phyloP scores from a whole-genome alignment of 2,113 vertebrate species.

The Gymnarchus niloticus region DNA sequence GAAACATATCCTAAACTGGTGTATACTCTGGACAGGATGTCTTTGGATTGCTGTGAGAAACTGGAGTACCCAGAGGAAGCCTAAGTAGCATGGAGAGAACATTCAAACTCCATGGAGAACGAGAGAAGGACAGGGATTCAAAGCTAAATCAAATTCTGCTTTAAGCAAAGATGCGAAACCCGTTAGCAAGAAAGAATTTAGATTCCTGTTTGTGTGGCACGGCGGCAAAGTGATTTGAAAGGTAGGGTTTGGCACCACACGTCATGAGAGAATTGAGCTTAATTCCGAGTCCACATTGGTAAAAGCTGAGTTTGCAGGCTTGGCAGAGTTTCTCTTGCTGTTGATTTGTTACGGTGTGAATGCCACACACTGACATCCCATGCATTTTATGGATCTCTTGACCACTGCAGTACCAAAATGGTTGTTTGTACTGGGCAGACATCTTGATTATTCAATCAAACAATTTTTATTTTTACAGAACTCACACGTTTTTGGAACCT shows the following conservation, averaged over 20 bases:
- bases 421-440: neutral
- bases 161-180: no score
- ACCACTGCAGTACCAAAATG: neutral
- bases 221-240: neutral
- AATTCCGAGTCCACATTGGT: neutral
- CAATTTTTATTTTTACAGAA: slow-evolving; percentile 2
- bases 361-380: neutral
- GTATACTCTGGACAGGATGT: neutral
- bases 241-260: neutral
- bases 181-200: neutral
- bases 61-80: neutral
- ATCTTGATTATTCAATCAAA: neutral
- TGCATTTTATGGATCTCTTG: neutral
- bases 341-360: neutral
- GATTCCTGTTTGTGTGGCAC: neutral
- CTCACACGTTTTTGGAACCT: no score
- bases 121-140: neutral
- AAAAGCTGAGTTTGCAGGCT: no score
- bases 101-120: neutral
- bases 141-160: neutral
- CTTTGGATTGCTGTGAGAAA: neutral
- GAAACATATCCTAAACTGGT: neutral
- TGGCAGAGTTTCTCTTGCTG: no score
- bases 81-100: neutral
- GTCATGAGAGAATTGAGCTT: neutral